Evolutionary conservation across 2,888 invertebrate species (phyloP).

Genomic region (Dolichopus griseipennis): DNA sequence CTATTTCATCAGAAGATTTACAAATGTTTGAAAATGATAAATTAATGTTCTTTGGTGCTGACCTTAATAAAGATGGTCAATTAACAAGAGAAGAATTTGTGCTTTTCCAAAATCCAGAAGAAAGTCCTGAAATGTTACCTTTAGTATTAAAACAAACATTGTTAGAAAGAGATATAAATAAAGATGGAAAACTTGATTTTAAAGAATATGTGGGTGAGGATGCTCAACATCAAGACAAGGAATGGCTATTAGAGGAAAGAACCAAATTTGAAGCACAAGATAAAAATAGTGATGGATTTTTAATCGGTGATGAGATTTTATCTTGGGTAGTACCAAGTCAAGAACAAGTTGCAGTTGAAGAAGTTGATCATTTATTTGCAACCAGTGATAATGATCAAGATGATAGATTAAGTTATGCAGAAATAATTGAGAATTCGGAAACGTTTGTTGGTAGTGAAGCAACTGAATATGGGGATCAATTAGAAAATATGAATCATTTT

Average conservation of each 20-base stretch:
- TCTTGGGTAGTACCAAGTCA: slow-evolving; percentile 88
- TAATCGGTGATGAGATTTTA: slow-evolving; percentile 70
- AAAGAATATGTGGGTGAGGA: slow-evolving; percentile 44
- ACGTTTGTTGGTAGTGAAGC: slow-evolving; percentile 90
- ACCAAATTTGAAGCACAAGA: slow-evolving; percentile 84
- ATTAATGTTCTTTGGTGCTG: slow-evolving; percentile 77
- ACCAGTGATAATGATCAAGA: slow-evolving; percentile 80
- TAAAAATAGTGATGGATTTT: slow-evolving; percentile 68
- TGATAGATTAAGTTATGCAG: slow-evolving; percentile 64
- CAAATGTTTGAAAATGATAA: slow-evolving; percentile 69
- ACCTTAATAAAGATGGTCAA: slow-evolving; percentile 68
- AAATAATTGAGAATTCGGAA: slow-evolving; percentile 75
- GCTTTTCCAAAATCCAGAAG: slow-evolving; percentile 88
- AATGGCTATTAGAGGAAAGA: slow-evolving; percentile 62
- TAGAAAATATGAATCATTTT: slow-evolving; percentile 72
- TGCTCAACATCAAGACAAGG: slow-evolving; percentile 60
- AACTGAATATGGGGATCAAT: slow-evolving; percentile 77
- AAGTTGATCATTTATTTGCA: slow-evolving; percentile 82
- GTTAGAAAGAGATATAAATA: slow-evolving; percentile 74
- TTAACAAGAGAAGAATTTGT: slow-evolving; percentile 72
- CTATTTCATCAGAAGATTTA: slow-evolving; percentile 46
- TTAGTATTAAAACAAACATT: slow-evolving; percentile 72
- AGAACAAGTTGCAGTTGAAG: slow-evolving; percentile 79
- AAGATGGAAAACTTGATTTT: slow-evolving; percentile 76
- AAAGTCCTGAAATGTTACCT: slow-evolving; percentile 78